Evolutionary conservation across 2,888 invertebrate species (phyloP), one percentile per base, ranked within the genome.

Genomic region (Heliconius erato): DNA sequence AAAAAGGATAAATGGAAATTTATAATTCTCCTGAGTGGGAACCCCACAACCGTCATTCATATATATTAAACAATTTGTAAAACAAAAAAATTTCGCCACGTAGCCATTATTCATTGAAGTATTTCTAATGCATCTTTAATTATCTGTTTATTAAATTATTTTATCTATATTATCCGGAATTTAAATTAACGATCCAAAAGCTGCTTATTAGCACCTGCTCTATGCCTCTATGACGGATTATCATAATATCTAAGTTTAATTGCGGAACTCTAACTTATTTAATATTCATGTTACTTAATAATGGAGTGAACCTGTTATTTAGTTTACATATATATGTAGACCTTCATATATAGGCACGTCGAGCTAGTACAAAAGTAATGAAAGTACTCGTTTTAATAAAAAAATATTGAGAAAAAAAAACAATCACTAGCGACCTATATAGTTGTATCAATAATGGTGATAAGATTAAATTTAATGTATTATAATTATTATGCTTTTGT

Each of bases 201-300:
- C 40, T 40, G 69, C 12, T n/a, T 35, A 5, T 35, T 35, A 40
- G 12, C 72, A 72, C 49, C 72, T 72, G 72, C 44, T 49, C 72
- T 28, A 26, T 49, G 26, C 54, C 7, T 63, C 63, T 63, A 63
- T 63, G n/a, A 72, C 26, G 44, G 72, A 72, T 72, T 72, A 72
- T 72, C 26, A 49, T 16, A 44, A 72, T 72, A 72, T 72, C 72
- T 26, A 72, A 49, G 16, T 44, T 72, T 26, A 72, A 72, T 72
- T 44, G 72, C 49, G 72, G 26, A n/a, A 71, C 71, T 69, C 35
- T 40, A 72, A 26, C 44, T 49, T 40, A 44, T 44, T 49, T 72
- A 72, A 72, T 72, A 72, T 72, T 72, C 44, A 72, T 28, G 44
- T 72, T 49, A 72, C 19, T 44, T 49, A 72, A 72, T 72, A 49